These are phyloP conservation scores for Eonycteris spelaea DNA, from an alignment of 2,113 vertebrate species.

Conservation along the genomic window DNA sequence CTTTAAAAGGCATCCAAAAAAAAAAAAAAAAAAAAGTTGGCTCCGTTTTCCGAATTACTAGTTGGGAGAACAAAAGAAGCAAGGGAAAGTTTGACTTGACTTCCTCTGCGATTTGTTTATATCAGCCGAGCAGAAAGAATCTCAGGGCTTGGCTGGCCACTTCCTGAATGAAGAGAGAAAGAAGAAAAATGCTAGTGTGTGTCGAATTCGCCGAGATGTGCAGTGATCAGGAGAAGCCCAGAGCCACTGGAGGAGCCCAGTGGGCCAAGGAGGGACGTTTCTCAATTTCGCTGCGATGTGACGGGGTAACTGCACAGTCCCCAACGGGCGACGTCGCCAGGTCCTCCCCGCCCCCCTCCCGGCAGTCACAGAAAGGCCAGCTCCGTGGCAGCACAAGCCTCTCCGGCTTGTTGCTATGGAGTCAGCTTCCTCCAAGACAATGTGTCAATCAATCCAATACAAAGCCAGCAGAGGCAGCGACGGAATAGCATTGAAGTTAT, in stretches of 20 bases:
- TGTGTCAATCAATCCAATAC: not conserved
- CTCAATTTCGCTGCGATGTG: not conserved
- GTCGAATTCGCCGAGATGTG: not conserved
- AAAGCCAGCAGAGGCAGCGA: not conserved
- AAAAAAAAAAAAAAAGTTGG: not conserved
- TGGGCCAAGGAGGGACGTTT: not conserved
- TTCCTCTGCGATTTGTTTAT: slow-evolving; percentile 76
- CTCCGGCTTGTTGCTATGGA: not conserved
- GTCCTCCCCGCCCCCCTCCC: not conserved
- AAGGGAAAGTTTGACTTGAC: slow-evolving; percentile 67
- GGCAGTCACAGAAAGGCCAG: not conserved
- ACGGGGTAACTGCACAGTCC: not conserved
- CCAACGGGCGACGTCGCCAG: not conserved
- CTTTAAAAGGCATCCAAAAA: slow-evolving; percentile 31
- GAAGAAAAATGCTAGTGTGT: not conserved
- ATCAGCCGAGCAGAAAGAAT: slow-evolving; percentile 73
- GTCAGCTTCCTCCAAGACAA: not conserved
- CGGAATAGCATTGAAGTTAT: not conserved
- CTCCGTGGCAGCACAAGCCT: not conserved
- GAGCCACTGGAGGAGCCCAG: not conserved
- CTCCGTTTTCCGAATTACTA: slow-evolving; percentile 46
- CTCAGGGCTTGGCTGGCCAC: slow-evolving; percentile 56
- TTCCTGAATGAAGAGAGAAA: slow-evolving; percentile 70
- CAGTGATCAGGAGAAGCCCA: not conserved
- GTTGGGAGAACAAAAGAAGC: slow-evolving; percentile 47